These are phyloP conservation scores for Grapholita molesta DNA, from an alignment of 1,140 invertebrate genomes.

Conservation along the genomic window DNA sequence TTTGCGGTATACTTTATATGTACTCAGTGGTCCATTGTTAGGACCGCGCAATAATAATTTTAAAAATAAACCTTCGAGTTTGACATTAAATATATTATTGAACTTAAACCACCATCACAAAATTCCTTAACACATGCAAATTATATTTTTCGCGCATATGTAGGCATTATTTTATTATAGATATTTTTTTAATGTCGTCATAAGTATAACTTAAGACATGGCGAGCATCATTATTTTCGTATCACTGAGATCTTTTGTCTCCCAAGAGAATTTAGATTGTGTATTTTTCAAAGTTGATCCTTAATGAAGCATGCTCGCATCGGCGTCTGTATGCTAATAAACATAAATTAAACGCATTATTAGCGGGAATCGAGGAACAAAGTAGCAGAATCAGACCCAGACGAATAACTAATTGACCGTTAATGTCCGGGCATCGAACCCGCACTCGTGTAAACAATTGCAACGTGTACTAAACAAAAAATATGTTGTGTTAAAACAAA, in stretches of 20 bases:
- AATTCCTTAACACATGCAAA: too few species aligned
- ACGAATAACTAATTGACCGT: slow-evolving; percentile 8
- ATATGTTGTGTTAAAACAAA: neutral
- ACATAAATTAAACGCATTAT: slow-evolving; percentile 1
- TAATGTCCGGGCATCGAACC: slow-evolving; percentile 1
- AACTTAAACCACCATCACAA: too few species aligned
- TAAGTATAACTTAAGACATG: too few species aligned
- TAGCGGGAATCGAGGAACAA: neutral
- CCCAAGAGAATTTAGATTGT: neutral
- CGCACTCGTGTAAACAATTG: neutral
- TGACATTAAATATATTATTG: too few species aligned
- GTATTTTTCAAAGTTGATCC: neutral
- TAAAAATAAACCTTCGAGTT: neutral
- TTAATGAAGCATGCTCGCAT: neutral
- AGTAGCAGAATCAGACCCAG: slow-evolving; percentile 5
- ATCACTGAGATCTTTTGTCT: too few species aligned
- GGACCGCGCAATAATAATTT: neutral
- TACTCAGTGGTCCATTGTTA: slow-evolving; percentile 7
- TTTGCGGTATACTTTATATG: slow-evolving; percentile 9
- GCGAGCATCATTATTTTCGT: too few species aligned
- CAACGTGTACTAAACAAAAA: neutral
- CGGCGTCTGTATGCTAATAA: neutral
- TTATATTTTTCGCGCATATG: too few species aligned
- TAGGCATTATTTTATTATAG: too few species aligned
- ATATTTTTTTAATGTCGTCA: too few species aligned